phyloP scores from a whole-genome alignment of 2,113 vertebrate genomes.

The Pelodiscus sinensis region DNA sequence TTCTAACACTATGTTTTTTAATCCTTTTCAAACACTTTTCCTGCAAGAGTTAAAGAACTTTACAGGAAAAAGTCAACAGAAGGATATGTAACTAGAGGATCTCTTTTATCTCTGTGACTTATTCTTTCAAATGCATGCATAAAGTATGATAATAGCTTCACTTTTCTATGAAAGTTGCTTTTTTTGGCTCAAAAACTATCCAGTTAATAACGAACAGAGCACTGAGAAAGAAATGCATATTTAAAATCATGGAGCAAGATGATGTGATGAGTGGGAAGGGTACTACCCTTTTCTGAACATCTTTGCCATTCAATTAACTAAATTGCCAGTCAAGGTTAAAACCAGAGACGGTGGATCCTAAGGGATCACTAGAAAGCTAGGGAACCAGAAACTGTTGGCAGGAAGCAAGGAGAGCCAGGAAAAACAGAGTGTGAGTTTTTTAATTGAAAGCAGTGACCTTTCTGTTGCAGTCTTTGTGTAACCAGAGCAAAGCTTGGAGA shows the following conservation, averaged over 20 bases:
- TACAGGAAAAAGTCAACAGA: background rate
- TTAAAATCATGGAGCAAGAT: constrained; percentile 10
- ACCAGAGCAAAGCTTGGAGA: too few relatives aligned
- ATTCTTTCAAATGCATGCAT: background rate
- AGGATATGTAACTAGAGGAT: background rate
- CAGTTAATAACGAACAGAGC: constrained; percentile 12
- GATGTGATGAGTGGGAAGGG: too few relatives aligned
- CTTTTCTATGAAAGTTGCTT: background rate
- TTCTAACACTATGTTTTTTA: background rate
- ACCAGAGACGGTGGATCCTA: too few relatives aligned
- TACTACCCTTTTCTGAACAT: too few relatives aligned
- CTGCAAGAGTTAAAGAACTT: background rate
- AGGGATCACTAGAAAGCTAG: too few relatives aligned
- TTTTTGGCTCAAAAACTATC: background rate
- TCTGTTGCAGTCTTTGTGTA: too few relatives aligned
- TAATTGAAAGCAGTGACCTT: too few relatives aligned
- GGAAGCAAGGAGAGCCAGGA: too few relatives aligned
- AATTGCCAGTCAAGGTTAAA: too few relatives aligned
- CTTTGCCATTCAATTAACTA: too few relatives aligned
- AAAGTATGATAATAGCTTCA: background rate
- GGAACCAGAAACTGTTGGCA: too few relatives aligned
- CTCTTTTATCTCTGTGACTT: background rate
- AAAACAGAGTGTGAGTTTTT: too few relatives aligned
- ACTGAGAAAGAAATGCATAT: constrained; percentile 11
- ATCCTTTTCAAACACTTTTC: background rate